Percentiles rank a stretch among this genome's conserved stretches.
These are phyloP conservation scores for Pipistrellus pipistrellus DNA, from an alignment of 2,797 vertebrate species.

Conservation along the genomic window DNA sequence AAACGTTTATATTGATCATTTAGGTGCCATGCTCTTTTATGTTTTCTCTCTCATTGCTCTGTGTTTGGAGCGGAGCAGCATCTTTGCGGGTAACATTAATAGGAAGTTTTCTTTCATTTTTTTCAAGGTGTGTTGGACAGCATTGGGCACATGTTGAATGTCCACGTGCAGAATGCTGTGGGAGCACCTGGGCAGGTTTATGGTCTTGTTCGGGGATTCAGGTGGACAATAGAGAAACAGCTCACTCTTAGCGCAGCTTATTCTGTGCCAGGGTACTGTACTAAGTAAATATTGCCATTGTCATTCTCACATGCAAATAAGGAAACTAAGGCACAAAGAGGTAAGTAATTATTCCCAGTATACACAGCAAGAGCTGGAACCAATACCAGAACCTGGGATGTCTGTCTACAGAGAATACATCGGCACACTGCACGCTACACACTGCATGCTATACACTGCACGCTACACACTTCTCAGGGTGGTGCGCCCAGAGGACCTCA, in stretches of 20 bases:
- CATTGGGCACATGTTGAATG: neutral
- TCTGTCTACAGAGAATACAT: neutral
- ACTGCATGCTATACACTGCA: too few relatives aligned
- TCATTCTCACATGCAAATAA: neutral
- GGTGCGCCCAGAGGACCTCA: neutral
- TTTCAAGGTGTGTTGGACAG: neutral
- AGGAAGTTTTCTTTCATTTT: neutral
- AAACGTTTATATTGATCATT: neutral
- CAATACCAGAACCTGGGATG: neutral
- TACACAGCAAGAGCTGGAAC: neutral
- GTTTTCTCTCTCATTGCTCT: neutral
- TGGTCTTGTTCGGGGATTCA: neutral
- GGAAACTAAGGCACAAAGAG: neutral
- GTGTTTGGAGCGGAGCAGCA: neutral
- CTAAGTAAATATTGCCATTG: neutral
- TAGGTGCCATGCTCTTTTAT: neutral
- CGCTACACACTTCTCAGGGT: neutral
- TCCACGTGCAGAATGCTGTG: neutral
- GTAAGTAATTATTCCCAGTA: conserved; percentile 1
- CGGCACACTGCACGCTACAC: neutral
- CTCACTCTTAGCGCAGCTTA: neutral
- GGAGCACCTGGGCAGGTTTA: neutral
- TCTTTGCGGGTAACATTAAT: neutral
- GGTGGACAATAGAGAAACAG: neutral
- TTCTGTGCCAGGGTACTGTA: neutral